These are phyloP conservation scores for Artibeus jamaicensis DNA, from an alignment of 2,797 vertebrate genomes.

Conservation along the genomic window DNA sequence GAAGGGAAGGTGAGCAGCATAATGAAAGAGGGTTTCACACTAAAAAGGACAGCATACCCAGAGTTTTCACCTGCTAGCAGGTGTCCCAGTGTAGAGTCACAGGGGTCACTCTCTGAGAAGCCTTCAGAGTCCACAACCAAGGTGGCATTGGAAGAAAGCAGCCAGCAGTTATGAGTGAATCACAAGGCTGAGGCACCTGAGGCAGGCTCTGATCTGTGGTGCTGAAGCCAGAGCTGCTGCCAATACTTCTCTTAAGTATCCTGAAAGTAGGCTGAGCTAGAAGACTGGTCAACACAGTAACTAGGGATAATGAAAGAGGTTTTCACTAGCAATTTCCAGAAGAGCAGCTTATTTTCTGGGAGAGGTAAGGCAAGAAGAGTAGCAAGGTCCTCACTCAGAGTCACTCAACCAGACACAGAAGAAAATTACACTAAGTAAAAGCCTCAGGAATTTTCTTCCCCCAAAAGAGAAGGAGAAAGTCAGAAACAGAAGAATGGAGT, in stretches of 20 bases:
- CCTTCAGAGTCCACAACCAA: not conserved
- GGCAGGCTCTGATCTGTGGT: slow-evolving; percentile 27
- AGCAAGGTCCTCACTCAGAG: slow-evolving; percentile 23
- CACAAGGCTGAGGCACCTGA: slow-evolving; percentile 39
- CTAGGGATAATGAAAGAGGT: not conserved
- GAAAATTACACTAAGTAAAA: slow-evolving; percentile 31
- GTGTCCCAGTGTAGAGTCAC: slow-evolving; percentile 29
- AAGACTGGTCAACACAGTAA: slow-evolving; percentile 29
- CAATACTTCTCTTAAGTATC: slow-evolving; percentile 29
- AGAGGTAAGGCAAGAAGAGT: not conserved
- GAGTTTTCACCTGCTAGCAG: slow-evolving; percentile 40
- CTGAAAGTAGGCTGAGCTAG: slow-evolving; percentile 31
- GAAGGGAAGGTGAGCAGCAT: not conserved
- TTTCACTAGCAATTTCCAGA: slow-evolving; percentile 34
- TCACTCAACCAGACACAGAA: not conserved
- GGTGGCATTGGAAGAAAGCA: slow-evolving; percentile 40
- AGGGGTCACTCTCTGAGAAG: slow-evolving; percentile 30
- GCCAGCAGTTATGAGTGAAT: slow-evolving; percentile 16
- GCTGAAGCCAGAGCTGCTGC: slow-evolving; percentile 45
- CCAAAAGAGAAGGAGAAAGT: not conserved
- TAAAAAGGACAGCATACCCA: slow-evolving; percentile 38
- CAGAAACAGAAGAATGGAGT: slow-evolving; percentile 43
- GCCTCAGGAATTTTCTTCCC: not conserved
- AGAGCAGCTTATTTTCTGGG: slow-evolving; percentile 16
- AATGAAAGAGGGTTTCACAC: slow-evolving; percentile 33